Evolutionary conservation across 2,113 vertebrate species (phyloP).

Genomic region (Mormoops blainvillei): DNA sequence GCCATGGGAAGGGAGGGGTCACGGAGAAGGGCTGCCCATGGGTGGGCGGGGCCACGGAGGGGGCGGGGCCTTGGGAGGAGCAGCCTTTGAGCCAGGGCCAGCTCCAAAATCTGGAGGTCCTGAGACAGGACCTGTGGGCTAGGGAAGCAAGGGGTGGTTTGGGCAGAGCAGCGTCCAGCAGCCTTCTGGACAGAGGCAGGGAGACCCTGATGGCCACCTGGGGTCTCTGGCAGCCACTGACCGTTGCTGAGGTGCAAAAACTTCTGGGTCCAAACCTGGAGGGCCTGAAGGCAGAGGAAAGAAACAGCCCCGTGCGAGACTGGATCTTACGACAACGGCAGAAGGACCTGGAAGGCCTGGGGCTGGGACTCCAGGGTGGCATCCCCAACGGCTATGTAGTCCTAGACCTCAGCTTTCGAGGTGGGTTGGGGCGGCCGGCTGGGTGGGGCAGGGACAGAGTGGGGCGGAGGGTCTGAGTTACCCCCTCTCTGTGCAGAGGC

Average conservation of each 20-base stretch:
- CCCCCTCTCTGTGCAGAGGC: not conserved
- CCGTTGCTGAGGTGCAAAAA: slow-evolving; percentile 33
- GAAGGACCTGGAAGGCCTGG: slow-evolving; percentile 60
- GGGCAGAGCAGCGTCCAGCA: not conserved
- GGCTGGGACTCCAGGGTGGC: slow-evolving; percentile 62
- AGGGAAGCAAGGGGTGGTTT: not conserved
- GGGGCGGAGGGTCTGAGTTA: not conserved
- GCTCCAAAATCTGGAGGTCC: not conserved
- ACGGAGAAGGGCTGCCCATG: fast-evolving
- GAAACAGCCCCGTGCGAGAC: not conserved
- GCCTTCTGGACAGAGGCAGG: not conserved
- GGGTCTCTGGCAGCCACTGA: slow-evolving; percentile 68
- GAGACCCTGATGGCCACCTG: not conserved
- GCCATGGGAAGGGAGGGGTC: fast-evolving
- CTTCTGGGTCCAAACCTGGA: slow-evolving; percentile 68
- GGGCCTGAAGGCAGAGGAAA: slow-evolving; percentile 37
- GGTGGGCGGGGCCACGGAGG: not conserved
- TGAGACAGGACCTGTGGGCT: not conserved
- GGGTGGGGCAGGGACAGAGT: not conserved
- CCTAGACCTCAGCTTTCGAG: slow-evolving; percentile 19
- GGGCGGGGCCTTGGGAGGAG: not conserved
- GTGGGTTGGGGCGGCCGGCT: not conserved
- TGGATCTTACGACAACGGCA: slow-evolving; percentile 74
- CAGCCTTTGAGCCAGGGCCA: fast-evolving
- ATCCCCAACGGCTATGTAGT: slow-evolving; percentile 75